Evolutionary conservation across 2,113 vertebrate species (phyloP).

Genomic region (Cryptotis parvus): DNA sequence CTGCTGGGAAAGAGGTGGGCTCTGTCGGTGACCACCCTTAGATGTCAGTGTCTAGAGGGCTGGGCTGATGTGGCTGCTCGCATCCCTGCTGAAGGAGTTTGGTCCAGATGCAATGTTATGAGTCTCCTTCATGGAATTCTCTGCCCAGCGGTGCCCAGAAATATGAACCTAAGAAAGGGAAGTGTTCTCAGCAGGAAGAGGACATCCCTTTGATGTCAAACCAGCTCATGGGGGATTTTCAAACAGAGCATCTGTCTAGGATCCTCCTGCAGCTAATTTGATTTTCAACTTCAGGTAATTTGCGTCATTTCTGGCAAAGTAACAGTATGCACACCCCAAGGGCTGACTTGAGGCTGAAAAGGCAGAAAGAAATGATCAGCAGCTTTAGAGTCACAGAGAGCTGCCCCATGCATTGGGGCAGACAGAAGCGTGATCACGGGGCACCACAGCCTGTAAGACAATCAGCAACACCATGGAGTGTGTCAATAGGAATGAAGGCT

Average conservation of each 20-base stretch:
- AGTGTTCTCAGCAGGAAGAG: background rate
- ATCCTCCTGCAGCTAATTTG: background rate
- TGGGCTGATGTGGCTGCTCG: background rate
- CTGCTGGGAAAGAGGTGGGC: background rate
- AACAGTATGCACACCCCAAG: background rate
- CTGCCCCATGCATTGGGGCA: fast-evolving
- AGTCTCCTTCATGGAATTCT: background rate
- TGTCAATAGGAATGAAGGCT: background rate
- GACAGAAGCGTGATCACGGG: background rate
- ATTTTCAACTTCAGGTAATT: background rate
- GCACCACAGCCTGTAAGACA: background rate
- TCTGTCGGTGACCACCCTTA: background rate
- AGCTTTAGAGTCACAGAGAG: background rate
- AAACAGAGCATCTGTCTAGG: background rate
- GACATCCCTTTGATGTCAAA: background rate
- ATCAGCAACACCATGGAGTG: background rate
- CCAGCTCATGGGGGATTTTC: no score
- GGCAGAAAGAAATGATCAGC: background rate
- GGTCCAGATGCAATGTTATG: background rate
- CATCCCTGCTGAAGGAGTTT: background rate
- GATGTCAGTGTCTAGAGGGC: background rate
- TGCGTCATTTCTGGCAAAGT: background rate
- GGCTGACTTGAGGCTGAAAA: background rate
- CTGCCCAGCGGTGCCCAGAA: background rate
- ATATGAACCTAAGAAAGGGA: background rate